Evolutionary conservation across 2,888 invertebrate genomes (phyloP), one percentile per base, ranked within the genome.

Genomic region (Lasius platythorax): DNA sequence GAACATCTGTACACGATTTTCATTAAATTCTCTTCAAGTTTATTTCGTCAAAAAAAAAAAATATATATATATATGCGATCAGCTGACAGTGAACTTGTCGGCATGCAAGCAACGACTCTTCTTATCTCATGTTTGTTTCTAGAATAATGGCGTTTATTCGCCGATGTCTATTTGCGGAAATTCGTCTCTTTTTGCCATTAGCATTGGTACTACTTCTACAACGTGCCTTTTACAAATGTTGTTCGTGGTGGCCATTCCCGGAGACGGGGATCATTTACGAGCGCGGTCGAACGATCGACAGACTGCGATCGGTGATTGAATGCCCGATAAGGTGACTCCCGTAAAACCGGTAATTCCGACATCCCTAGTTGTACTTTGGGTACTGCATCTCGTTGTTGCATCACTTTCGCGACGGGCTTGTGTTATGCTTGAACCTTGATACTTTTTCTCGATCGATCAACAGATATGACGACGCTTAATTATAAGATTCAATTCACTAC

Each of bases 261-360:
- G 76, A 84, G 84, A 85, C 89, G 70, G 75, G 61, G 61, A 75
- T 85, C 70, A 66, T 86, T 84, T 78, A 64, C 85, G 83, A 83
- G 56, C 73, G 73, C 79, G 78, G 23, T 67, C 83, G 58, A 75
- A 33, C 79, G 83, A 76, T 84, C 87, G 84, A 81, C 73, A 79
- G 73, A 79, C 30, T 53, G 53, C 63, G 86, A 82, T 86, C 83
- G 12, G 70, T 75, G 87, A 87, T 84, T 74, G 83, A 82, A 72
- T 68, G n/a, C 86, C 84, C 23, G 88, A 89, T 89, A 89, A 87
- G 89, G 88, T 64, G 70, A 28, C 79, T 68, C 82, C 68, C 70
- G 64, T 83, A 79, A 67, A 88, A 89, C 89, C 89, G 89, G 89
- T 89, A 89, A 88, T 74, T 81, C 86, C 86, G 81, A 68, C 81